A percentile compares a stretch with the other conserved stretches of the same genome.
Evolutionary conservation across 2,888 invertebrate species (phyloP).

Genomic region (Trichogramma evanescens): DNA sequence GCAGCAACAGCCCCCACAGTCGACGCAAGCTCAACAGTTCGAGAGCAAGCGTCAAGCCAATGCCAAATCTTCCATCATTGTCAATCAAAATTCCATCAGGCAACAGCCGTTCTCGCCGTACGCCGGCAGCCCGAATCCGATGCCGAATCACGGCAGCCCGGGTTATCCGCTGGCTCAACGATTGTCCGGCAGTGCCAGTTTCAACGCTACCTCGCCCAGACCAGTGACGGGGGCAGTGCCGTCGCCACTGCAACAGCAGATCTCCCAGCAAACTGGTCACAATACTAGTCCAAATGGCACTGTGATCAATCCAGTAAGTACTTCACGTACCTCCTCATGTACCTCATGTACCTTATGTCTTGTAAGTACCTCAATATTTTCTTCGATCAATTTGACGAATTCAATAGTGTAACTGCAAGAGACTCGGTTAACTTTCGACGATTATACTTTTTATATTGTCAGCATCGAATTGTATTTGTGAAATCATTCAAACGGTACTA

Average conservation of each 20-base stretch:
- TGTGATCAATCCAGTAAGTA: too few relatives aligned
- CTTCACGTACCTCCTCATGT: too few relatives aligned
- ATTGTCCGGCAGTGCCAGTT: not conserved
- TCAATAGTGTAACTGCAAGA: too few relatives aligned
- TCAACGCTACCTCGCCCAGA: conserved; percentile 52
- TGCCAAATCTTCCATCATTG: not conserved
- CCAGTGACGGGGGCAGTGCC: conserved; percentile 49
- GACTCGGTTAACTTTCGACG: too few relatives aligned
- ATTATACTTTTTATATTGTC: too few relatives aligned
- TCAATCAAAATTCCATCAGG: conserved; percentile 36
- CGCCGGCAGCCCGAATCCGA: conserved; percentile 59
- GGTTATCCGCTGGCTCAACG: conserved; percentile 47
- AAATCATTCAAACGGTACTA: too few relatives aligned
- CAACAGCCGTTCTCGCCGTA: conserved; percentile 64
- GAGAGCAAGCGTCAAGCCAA: not conserved
- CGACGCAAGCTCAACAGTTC: conserved; percentile 37
- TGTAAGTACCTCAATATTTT: too few relatives aligned
- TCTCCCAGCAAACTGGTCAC: too few relatives aligned
- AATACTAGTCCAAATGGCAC: too few relatives aligned
- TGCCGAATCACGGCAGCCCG: conserved; percentile 53
- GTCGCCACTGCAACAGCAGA: conserved; percentile 30
- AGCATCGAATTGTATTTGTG: too few relatives aligned
- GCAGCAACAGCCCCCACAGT: conserved; percentile 25
- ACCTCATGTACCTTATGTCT: too few relatives aligned
- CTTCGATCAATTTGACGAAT: too few relatives aligned